Conservation (phyloP, 2,888 invertebrate genomes). For the Peribatodes rhomboidaria region DNA sequence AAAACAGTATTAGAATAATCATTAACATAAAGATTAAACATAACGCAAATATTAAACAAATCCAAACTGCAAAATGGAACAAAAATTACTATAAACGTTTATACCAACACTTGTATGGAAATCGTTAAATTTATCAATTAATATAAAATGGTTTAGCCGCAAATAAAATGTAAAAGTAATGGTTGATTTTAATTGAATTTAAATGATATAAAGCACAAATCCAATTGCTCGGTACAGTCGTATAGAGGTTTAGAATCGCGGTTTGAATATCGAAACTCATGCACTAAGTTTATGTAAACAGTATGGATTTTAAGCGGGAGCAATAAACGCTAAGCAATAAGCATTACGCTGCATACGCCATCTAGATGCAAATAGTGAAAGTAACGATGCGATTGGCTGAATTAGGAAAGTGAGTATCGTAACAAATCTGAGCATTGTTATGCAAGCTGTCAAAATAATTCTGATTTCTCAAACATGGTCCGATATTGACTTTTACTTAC, state of each 20-base stretch:
- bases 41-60: constrained; percentile 9
- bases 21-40: constrained; percentile 1
- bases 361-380: no score
- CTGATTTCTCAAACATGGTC: no score
- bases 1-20: not conserved
- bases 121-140: constrained; percentile 33
- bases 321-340: not conserved
- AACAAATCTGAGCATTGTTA: no score
- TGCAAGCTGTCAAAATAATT: no score
- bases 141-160: constrained; percentile 28
- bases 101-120: constrained; percentile 16
- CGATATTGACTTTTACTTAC: no score
- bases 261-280: constrained; percentile 6
- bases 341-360: not conserved
- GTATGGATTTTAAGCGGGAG: constrained; percentile 4
- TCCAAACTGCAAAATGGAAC: constrained; percentile 2
- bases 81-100: constrained; percentile 16
- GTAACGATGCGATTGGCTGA: no score
- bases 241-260: constrained; percentile 19
- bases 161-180: constrained; percentile 30
- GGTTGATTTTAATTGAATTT: constrained; percentile 29
- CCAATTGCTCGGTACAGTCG: constrained; percentile 18
- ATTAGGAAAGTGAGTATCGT: no score
- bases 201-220: constrained; percentile 24
- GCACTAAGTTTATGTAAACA: not conserved